These are phyloP conservation scores for Therioaphis trifolii DNA, from an alignment of 2,888 invertebrate species.

Conservation along the genomic window DNA sequence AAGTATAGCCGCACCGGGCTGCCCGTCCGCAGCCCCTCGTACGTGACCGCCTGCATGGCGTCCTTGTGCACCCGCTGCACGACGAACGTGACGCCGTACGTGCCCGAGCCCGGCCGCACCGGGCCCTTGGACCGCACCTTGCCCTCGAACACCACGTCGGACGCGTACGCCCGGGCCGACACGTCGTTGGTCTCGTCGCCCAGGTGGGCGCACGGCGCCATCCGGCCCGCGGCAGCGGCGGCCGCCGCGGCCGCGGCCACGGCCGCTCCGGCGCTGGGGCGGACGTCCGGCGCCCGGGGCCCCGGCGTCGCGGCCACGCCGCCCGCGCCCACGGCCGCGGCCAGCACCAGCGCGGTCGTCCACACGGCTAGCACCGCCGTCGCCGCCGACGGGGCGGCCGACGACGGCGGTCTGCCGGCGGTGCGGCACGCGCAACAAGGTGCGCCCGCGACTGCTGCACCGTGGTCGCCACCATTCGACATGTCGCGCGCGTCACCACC, in stretches of 20 bases:
- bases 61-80: constrained; percentile 76
- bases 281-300: constrained; percentile 38
- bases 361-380: constrained; percentile 44
- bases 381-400: background rate
- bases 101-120: constrained; percentile 71
- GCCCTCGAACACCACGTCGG: constrained; percentile 77
- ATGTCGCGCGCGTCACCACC: constrained; percentile 54
- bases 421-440: constrained; percentile 20
- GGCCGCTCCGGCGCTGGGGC: constrained; percentile 12
- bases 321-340: constrained; percentile 37
- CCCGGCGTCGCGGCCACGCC: constrained; percentile 32
- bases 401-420: background rate
- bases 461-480: constrained; percentile 50
- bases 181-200: constrained; percentile 70
- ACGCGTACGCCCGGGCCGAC: constrained; percentile 75
- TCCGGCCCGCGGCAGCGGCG: constrained; percentile 56
- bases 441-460: constrained; percentile 16
- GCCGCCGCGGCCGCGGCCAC: constrained; percentile 48
- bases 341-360: constrained; percentile 37
- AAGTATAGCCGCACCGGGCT: constrained; percentile 65
- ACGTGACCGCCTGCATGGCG: constrained; percentile 64
- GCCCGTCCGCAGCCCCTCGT: constrained; percentile 56
- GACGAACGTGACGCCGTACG: constrained; percentile 77
- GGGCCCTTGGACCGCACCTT: constrained; percentile 76
- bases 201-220: constrained; percentile 66